Evolutionary conservation across 2,797 vertebrate genomes (phyloP), one percentile per base, ranked within the genome.

Genomic region (Spinus pinus): DNA sequence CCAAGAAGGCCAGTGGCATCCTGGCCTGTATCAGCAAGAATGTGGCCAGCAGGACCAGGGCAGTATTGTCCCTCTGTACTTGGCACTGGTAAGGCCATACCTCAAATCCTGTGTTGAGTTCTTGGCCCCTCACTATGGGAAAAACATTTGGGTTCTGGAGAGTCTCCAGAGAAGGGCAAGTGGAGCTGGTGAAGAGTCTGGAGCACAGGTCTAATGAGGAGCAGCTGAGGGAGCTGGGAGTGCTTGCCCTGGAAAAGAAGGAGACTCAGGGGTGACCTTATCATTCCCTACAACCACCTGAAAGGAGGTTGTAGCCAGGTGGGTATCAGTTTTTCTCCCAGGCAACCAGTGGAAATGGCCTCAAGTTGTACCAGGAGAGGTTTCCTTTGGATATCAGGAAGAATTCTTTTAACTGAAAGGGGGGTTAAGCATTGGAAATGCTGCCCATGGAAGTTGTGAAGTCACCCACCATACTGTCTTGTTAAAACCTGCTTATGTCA

Each of bases 91-190:
- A 80, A 70, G 50, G 21, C 28, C 21, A 18, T 33, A 27, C 20
- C n/a, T 70, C 1, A 6, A n/a, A 4, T 33, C 1, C n/a, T 14
- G 21, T 23, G 25, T 44, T 2, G 0, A 46, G 21, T 70, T 57
- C 71, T 77, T 28, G 15, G 30, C 14, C 8, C 5, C 21, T 77
- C 30, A 21, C 24, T 30, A 30, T 4, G 21, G 1, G 71, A 39
- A 57, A 37, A 12, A 51, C 10, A 69, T 1, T 9, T 24, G 18
- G 21, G 6, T 3, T 9, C 57, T 70, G 57, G 50, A 33, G 28
- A 7, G 10, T 8, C 9, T 57, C 50, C 71, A 57, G 37, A 62
- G 44, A 64, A 75, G 17, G 18, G 31, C 12, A 77, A 61, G 3
- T 0, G 1, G 44, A 41, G 17, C 44, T 82, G 50, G 4, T 4